Evolutionary conservation across 2,113 vertebrate species (phyloP).

Genomic region (Lophochroa leadbeateri): DNA sequence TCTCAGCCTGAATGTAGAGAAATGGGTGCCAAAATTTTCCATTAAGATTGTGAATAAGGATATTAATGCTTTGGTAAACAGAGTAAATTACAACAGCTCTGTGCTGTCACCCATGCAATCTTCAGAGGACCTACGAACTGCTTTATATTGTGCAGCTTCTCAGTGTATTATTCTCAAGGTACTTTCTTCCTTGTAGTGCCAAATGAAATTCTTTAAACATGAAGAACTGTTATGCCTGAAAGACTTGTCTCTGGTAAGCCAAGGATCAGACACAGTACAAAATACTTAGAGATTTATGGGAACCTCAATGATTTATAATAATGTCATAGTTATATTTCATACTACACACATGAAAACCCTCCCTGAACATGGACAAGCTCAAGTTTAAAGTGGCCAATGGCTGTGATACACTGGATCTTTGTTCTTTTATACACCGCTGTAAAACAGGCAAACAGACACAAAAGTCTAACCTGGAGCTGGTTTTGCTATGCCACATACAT

Average conservation of each 20-base stretch:
- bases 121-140: neutral
- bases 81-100: neutral
- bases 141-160: neutral
- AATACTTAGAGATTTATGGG: neutral
- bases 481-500: neutral
- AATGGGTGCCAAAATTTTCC: neutral
- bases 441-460: neutral
- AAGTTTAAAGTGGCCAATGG: neutral
- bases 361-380: neutral
- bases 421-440: neutral
- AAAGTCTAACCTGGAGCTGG: neutral
- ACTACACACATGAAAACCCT: neutral
- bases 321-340: neutral
- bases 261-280: neutral
- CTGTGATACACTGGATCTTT: neutral
- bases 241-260: neutral
- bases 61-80: neutral
- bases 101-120: neutral
- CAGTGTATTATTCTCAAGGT: neutral
- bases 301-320: neutral
- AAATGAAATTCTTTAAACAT: neutral
- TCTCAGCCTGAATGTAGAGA: neutral
- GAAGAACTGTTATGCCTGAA: neutral
- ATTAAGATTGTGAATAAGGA: neutral
- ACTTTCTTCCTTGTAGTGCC: neutral